Evolutionary conservation across 2,113 vertebrate species (phyloP), one percentile per base, ranked within the genome.

Genomic region (Pan paniscus): DNA sequence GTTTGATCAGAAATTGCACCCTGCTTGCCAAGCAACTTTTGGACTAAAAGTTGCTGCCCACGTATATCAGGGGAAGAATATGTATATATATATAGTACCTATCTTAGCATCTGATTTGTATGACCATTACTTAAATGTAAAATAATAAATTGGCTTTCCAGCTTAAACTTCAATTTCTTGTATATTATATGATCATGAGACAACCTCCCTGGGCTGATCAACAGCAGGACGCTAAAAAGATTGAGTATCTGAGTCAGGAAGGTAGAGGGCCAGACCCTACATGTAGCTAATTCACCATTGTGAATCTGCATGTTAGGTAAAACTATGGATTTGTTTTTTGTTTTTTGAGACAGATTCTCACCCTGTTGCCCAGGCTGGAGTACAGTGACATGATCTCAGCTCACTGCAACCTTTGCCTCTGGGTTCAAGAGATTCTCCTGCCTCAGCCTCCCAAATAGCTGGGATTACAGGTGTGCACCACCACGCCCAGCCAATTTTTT

Each of bases 121-220:
- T 2, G 13, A 1, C 17, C 0, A 1, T 22, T 55, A 3, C 1
- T 50, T 67, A 25, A 20, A 18, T 46, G 38, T 78, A 13, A 84
- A 94, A 57, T 30, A 61, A 32, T 14, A 55, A 89, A 3, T 10
- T 32, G 50, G 27, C 38, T 43, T 72, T 72, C 55, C 10, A 43
- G 35, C 50, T 70, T n/a, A 22, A 40, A 64, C 55, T 61, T 27
- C 55, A 43, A 5, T 52, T 43, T 85, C n/a, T 32, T 43, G 30
- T 52, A 59, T 46, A 13, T 16, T 27, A 70, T 50, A 22, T 61
- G 14, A 48, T 17, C 23, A 20, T 38, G 8, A 82, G 48, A n/a
- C 40, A 80, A 2, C 76, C 50, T 86, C n/a, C 40, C 57, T 67
- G 68, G 73, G 73, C 85, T 72, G 43, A 61, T 17, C 48, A 32